Evolutionary conservation across 2,888 invertebrate genomes (phyloP).

Genomic region (Diploptera punctata): DNA sequence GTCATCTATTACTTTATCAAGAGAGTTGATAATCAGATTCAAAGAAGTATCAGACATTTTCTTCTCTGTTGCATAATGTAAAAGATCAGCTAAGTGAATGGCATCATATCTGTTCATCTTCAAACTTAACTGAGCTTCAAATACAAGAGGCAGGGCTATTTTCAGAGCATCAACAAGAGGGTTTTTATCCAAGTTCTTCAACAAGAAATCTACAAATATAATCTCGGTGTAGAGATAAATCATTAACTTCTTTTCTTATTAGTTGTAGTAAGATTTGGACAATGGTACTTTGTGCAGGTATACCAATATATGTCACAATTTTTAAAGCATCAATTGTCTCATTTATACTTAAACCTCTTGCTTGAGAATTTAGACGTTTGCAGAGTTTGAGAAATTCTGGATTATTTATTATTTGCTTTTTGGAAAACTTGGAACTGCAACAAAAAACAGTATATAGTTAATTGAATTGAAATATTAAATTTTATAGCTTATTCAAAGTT

Average conservation of each 20-base stretch:
- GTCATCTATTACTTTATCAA: slow-evolving; percentile 53
- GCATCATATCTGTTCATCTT: slow-evolving; percentile 65
- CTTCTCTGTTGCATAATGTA: slow-evolving; percentile 61
- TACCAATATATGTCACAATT: slow-evolving; percentile 63
- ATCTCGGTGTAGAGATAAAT: slow-evolving; percentile 66
- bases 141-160: slow-evolving; percentile 70
- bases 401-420: slow-evolving; percentile 59
- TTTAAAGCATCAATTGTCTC: slow-evolving; percentile 67
- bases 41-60: slow-evolving; percentile 59
- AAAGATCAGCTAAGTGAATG: slow-evolving; percentile 59
- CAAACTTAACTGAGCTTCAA: slow-evolving; percentile 65
- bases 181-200: slow-evolving; percentile 59
- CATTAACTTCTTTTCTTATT: slow-evolving; percentile 66
- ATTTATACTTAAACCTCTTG: slow-evolving; percentile 59
- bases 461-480: too few relatives aligned
- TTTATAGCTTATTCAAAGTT: too few relatives aligned
- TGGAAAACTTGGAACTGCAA: slow-evolving; percentile 53
- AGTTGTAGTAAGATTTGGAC: slow-evolving; percentile 69
- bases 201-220: slow-evolving; percentile 66
- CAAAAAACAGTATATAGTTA: too few relatives aligned
- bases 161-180: slow-evolving; percentile 69
- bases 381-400: slow-evolving; percentile 66
- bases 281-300: slow-evolving; percentile 64
- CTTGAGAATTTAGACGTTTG: slow-evolving; percentile 61
- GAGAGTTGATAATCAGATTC: slow-evolving; percentile 60